These are phyloP conservation scores for Psittacula echo DNA, from an alignment of 2,797 vertebrate species.

Conservation along the genomic window DNA sequence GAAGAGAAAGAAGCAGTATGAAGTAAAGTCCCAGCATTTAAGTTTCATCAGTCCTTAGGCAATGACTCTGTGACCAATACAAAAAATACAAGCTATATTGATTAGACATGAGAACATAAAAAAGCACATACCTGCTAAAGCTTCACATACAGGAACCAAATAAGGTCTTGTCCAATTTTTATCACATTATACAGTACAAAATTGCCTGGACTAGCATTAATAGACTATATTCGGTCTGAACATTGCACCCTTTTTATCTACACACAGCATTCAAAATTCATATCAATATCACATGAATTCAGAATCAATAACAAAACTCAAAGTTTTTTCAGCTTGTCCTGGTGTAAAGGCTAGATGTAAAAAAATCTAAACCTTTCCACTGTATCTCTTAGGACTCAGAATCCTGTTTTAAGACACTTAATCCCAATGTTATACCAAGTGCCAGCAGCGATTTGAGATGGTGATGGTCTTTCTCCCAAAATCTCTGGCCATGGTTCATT, in stretches of 20 bases:
- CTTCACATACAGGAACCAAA: background rate
- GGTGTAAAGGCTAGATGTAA: background rate
- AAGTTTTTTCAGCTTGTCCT: conserved; percentile 5
- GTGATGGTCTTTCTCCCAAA: background rate
- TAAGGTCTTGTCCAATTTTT: conserved; percentile 1
- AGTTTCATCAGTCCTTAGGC: conserved; percentile 20
- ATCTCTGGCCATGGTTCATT: background rate
- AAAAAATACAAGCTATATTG: background rate
- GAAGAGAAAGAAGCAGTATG: conserved; percentile 18
- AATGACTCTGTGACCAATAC: background rate
- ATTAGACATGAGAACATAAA: conserved; percentile 33
- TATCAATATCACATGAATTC: conserved; percentile 44
- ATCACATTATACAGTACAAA: conserved; percentile 37
- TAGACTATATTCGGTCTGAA: conserved; percentile 10
- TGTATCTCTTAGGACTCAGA: background rate
- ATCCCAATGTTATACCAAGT: background rate
- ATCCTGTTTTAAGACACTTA: background rate
- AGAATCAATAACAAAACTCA: conserved; percentile 44
- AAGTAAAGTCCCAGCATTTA: conserved; percentile 28
- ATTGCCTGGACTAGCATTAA: conserved; percentile 26
- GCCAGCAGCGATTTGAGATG: background rate
- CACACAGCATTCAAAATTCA: background rate
- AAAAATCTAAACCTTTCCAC: conserved; percentile 11
- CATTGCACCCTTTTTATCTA: conserved; percentile 5
- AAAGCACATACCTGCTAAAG: background rate